Conservation (phyloP, 2,888 invertebrate genomes). For the Caenorhabditis sp. region DNA sequence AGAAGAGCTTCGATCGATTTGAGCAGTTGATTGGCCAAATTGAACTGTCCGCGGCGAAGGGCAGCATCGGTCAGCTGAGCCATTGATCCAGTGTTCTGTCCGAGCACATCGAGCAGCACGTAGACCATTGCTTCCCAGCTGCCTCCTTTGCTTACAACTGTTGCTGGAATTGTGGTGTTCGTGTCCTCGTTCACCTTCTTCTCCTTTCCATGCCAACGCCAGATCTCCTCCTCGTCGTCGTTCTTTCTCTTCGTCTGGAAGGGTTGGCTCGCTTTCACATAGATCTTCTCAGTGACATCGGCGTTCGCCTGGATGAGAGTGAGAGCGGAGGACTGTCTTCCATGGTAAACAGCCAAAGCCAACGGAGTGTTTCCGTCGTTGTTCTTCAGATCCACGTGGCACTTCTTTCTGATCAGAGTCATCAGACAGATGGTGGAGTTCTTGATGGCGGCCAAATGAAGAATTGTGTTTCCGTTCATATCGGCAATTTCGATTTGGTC, state of each 20-base stretch:
- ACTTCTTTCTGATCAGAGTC: slow-evolving; percentile 62
- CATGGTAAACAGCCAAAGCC: slow-evolving; percentile 78
- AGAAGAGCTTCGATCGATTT: slow-evolving; percentile 58
- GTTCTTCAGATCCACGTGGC: slow-evolving; percentile 55
- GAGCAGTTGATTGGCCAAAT: slow-evolving; percentile 62
- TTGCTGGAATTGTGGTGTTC: slow-evolving; percentile 49
- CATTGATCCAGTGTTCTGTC: slow-evolving; percentile 63
- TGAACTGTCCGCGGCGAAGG: slow-evolving; percentile 53
- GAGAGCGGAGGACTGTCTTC: slow-evolving; percentile 76
- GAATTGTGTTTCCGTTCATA: slow-evolving; percentile 78
- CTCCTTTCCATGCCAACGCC: slow-evolving; percentile 53
- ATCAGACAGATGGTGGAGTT: slow-evolving; percentile 74
- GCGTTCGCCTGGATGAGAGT: slow-evolving; percentile 70
- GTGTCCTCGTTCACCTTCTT: slow-evolving; percentile 29
- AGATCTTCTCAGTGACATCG: slow-evolving; percentile 55
- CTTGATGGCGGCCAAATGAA: slow-evolving; percentile 80
- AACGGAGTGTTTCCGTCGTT: slow-evolving; percentile 55
- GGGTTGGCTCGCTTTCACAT: slow-evolving; percentile 9
- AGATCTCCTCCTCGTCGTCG: slow-evolving; percentile 15
- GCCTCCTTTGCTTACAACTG: slow-evolving; percentile 59
- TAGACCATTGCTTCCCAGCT: slow-evolving; percentile 75
- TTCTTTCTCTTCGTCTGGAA: neutral
- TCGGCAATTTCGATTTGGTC: slow-evolving; percentile 56
- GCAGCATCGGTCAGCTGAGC: slow-evolving; percentile 57
- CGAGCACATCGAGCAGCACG: slow-evolving; percentile 80